phyloP scores from a whole-genome alignment of 1,140 invertebrate genomes.

The Papilio xuthus region DNA sequence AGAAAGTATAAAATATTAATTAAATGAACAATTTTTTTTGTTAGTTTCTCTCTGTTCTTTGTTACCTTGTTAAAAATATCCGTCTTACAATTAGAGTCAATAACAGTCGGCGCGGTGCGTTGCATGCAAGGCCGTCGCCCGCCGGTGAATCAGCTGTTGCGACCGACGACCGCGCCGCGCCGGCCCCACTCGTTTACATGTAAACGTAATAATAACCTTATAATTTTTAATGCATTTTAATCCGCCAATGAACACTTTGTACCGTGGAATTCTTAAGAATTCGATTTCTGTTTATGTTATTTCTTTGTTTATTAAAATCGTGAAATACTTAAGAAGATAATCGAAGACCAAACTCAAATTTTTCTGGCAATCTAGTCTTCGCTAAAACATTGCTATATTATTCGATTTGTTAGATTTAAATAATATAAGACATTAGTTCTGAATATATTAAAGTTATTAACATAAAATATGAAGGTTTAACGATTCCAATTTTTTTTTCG shows the following conservation, averaged over 20 bases:
- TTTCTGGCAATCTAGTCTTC: neutral
- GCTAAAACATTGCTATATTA: neutral
- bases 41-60: neutral
- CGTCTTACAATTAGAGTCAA: slow-evolving; percentile 50
- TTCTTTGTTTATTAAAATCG: neutral
- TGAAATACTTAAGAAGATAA: neutral
- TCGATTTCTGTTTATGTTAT: neutral
- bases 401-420: neutral
- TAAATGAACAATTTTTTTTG: neutral
- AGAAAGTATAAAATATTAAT: neutral
- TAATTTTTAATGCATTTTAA: slow-evolving; percentile 7
- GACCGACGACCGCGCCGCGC: slow-evolving; percentile 32
- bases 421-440: neutral
- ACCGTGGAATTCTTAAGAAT: neutral
- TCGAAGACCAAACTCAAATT: neutral
- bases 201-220: slow-evolving; percentile 29
- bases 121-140: slow-evolving; percentile 68
- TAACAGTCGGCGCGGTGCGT: slow-evolving; percentile 59
- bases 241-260: neutral
- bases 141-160: slow-evolving; percentile 66
- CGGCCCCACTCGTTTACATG: slow-evolving; percentile 31
- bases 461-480: slow-evolving; percentile 20
- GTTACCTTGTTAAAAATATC: slow-evolving; percentile 41
- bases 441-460: slow-evolving; percentile 8
- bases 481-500: slow-evolving; percentile 20